Base-by-base conservation (phyloP, 2,888 invertebrate species). In the Beris chalybata region DNA sequence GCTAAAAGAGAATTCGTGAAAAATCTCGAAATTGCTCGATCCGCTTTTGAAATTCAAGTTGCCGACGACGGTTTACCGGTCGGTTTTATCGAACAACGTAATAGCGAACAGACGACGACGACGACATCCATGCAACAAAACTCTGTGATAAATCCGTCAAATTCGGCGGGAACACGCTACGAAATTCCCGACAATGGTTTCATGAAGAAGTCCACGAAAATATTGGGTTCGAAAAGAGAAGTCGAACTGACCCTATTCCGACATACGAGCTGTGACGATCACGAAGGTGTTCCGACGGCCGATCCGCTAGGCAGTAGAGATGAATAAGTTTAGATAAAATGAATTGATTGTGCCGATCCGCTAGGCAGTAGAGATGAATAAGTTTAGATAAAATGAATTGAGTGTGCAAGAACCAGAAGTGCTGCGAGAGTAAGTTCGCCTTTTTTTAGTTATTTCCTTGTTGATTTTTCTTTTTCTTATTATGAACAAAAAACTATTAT, bases 181-280 rank as follows among this genome's bases (percentile, higher is more conserved):
- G 79, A 79, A 71, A 71, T 76, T 67, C 81, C 81, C 0, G 81
- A 80, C 45, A 78, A 75, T 70, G 75, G 77, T 12, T 76, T 76
- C 61, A 78, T 76, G 76, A 71, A 73, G 44, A 77, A 73, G 58
- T 75, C 78, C 3, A 72, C 73, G 13, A 75, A 76, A 31, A 66
- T 79, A 22, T 72, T 81, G 6, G 79, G 80, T 12, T 74, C 75
- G 69, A 69, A 73, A 3, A 75, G 74, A 11, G 79, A 80, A 71
- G 77, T 81, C n/a, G 81, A 81, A 72, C 67, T 81, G 57, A 75
- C 65, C 47, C 31, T 70, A 12, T 65, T 70, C 32, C 57, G 44
- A 55, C 50, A 64, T 30, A 31, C 45, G 22, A 38, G 45, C 45
- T 12, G 57, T 15, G 64, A 61, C 31, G 11, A 54, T 5, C 54